Conservation (phyloP, 2,797 vertebrate species). For the Crenichthys baileyi region DNA sequence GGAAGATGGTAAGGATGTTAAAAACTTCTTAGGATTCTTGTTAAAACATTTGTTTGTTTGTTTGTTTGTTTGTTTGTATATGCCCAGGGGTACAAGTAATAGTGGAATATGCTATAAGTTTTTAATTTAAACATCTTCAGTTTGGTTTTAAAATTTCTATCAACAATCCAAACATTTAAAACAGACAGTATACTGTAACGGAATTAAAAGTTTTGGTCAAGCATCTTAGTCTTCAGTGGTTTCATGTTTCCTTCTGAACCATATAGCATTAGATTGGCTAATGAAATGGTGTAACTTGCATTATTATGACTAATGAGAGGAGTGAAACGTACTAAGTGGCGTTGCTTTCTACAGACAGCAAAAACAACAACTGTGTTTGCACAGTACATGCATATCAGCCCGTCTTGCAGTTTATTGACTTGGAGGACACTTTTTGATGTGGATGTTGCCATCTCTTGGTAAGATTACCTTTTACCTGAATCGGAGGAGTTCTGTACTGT, state of each 20-base stretch:
- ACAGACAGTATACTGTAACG: neutral
- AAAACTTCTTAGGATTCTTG: no score
- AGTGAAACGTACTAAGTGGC: slow-evolving; percentile 40
- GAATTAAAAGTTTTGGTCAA: neutral
- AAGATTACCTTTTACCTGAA: slow-evolving; percentile 61
- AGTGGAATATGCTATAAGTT: neutral
- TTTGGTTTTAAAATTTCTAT: neutral
- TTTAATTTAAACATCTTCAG: neutral
- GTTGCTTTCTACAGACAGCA: slow-evolving; percentile 32
- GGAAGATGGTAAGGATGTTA: neutral
- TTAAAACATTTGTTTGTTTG: neutral
- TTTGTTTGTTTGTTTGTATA: neutral
- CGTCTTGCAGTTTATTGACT: slow-evolving; percentile 57
- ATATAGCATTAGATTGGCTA: slow-evolving; percentile 25
- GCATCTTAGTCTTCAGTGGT: neutral
- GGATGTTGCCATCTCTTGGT: slow-evolving; percentile 28
- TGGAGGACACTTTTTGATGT: slow-evolving; percentile 49
- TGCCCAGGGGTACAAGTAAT: neutral
- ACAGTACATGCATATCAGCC: slow-evolving; percentile 64
- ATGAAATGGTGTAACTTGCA: slow-evolving; percentile 66
- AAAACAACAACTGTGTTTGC: slow-evolving; percentile 48
- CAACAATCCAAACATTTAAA: neutral
- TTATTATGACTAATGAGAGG: slow-evolving; percentile 65
- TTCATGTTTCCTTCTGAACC: neutral
- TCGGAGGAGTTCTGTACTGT: slow-evolving; percentile 35